phyloP scores from a whole-genome alignment of 2,113 vertebrate genomes.

The Nyctibius bracteatus region DNA sequence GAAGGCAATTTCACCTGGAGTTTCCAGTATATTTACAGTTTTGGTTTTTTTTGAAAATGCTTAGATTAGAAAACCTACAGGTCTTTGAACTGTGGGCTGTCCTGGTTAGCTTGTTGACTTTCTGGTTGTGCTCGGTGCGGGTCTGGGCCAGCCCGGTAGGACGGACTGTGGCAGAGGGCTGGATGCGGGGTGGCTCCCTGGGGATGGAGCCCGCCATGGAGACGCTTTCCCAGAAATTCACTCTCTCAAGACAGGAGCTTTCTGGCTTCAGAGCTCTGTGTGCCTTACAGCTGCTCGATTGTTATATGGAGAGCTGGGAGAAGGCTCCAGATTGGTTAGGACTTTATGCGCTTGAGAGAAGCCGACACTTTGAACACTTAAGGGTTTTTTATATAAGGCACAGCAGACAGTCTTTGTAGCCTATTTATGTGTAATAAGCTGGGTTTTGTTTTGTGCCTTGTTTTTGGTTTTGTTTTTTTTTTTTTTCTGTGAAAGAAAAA shows the following conservation, averaged over 20 bases:
- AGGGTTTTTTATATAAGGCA: constrained; percentile 24
- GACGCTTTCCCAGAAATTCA: background rate
- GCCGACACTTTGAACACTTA: constrained; percentile 19
- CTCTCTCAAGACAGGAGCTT: background rate
- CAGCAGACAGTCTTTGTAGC: constrained; percentile 54
- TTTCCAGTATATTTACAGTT: background rate
- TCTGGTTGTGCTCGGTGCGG: background rate
- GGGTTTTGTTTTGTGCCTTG: background rate
- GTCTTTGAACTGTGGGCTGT: background rate
- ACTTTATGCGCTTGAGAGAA: background rate
- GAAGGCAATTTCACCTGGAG: background rate
- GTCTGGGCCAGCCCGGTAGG: background rate
- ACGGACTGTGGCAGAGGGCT: background rate
- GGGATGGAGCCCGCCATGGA: rapidly evolving
- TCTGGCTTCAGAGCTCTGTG: background rate
- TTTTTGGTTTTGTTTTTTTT: background rate
- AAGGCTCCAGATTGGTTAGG: background rate
- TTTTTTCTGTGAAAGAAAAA: background rate
- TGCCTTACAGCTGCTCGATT: background rate
- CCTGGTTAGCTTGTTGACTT: background rate
- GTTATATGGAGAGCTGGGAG: background rate
- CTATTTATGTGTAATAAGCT: constrained; percentile 44
- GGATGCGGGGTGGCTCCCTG: background rate
- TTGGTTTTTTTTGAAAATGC: too few relatives aligned
- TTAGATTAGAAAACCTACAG: background rate